These are phyloP conservation scores for Garra rufa DNA, from an alignment of 2,113 vertebrate genomes.

Conservation along the genomic window DNA sequence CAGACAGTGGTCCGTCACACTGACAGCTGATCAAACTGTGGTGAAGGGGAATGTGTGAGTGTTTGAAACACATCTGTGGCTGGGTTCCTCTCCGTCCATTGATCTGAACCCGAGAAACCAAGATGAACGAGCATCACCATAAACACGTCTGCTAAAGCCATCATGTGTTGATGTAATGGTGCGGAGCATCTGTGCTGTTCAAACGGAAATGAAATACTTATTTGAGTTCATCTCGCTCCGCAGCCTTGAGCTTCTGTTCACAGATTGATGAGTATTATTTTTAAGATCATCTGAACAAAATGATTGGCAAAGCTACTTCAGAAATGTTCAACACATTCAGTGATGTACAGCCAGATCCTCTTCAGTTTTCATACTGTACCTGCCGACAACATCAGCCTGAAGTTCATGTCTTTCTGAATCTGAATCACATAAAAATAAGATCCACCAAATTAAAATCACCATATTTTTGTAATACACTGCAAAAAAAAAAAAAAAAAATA, in stretches of 20 bases:
- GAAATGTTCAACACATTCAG: too few species aligned
- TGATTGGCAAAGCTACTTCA: background rate
- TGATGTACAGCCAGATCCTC: too few species aligned
- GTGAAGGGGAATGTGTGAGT: conserved; percentile 30
- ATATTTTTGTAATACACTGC: too few species aligned
- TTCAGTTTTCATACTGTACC: background rate
- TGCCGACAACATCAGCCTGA: background rate
- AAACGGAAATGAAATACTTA: conserved; percentile 82
- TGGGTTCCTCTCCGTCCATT: conserved; percentile 70
- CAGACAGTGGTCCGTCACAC: background rate
- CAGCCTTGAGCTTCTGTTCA: conserved; percentile 4
- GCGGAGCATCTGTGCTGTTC: conserved; percentile 68
- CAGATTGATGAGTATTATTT: conserved; percentile 77
- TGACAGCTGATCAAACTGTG: conserved; percentile 51
- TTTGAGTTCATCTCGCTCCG: conserved; percentile 52
- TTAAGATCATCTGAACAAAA: conserved; percentile 63
- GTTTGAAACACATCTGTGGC: conserved; percentile 59
- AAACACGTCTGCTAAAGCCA: conserved; percentile 75
- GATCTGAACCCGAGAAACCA: conserved; percentile 66
- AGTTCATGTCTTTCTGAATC: too few species aligned
- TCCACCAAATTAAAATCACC: too few species aligned
- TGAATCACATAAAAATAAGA: too few species aligned
- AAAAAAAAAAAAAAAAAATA: too few species aligned
- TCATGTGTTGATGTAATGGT: conserved; percentile 77
- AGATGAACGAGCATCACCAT: conserved; percentile 66